A percentile compares a stretch with the other conserved stretches of the same genome.
Evolutionary conservation across 2,888 invertebrate genomes (phyloP).

Genomic region (Leptopilina myrica): DNA sequence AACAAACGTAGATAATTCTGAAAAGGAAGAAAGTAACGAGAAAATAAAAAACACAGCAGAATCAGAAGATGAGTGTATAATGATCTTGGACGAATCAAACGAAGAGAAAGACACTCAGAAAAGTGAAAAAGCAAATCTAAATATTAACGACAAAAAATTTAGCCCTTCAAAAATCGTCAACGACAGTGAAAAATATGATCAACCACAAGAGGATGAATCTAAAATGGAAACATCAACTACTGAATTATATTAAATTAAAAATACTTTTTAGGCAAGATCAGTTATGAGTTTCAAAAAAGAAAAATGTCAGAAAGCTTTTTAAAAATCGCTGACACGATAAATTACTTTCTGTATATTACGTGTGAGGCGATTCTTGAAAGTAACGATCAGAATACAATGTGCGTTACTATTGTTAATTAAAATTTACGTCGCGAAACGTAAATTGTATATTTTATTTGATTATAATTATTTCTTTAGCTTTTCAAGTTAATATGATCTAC

Average conservation of each 20-base stretch:
- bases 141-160: neutral
- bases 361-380: neutral
- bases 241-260: constrained; percentile 4
- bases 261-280: neutral
- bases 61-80: constrained; percentile 15
- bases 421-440: neutral
- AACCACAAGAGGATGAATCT: neutral
- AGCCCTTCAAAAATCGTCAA: neutral
- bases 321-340: neutral
- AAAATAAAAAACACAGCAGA: neutral
- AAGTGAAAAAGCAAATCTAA: neutral
- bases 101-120: neutral
- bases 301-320: neutral
- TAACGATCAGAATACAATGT: neutral
- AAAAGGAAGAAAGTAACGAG: too few relatives aligned
- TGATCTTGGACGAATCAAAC: neutral
- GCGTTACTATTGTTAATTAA: neutral
- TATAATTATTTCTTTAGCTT: neutral
- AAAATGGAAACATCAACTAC: constrained; percentile 11
- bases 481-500: neutral
- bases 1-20: neutral
- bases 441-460: neutral
- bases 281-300: neutral
- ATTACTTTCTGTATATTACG: constrained; percentile 9
- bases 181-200: neutral